Evolutionary conservation across 2,113 vertebrate genomes (phyloP), one percentile per base, ranked within the genome.

Genomic region (Mesitornis unicolor): DNA sequence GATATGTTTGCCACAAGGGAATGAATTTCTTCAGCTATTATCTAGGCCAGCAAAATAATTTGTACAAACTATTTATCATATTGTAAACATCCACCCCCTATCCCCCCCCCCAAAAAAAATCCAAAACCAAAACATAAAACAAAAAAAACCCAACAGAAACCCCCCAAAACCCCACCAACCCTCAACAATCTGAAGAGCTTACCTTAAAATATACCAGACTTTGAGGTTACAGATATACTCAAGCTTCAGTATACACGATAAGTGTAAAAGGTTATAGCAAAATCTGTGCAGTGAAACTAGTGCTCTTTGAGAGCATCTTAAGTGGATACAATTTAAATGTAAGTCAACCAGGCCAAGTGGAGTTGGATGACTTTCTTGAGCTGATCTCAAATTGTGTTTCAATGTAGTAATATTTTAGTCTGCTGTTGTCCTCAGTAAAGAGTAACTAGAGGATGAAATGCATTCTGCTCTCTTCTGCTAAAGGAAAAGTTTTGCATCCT

Each of bases 351-450:
- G 36, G 77, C 57, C 36, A 53, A 31, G 47, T 90, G 82, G 77
- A 71, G 22, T 17, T 87, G 67, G 63, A 51, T 61, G 31, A 38
- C 38, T 94, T 90, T 56, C 63, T 71, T 43, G 31, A 57, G 47
- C 57, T 84, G 67, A 71, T 92, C 63, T 87, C 77, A 84, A 53
- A 51, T 22, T 71, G 36, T 80, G 47, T 80, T 90, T 76, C 67
- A 16, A 86, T 15, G 16, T 60, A 38, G 67, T 65, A 21, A 61
- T 50, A 40, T 70, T 89, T 75, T 28, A 83, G 45, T 40, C 33
- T 86, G 6, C 59, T 28, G 10, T 42, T 83, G 50, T 86, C 67
- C 31, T 50, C 35, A 31, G 35, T 57, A 20, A 26, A 28, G 85
- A 64, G 45, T 60, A 65, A 56, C 36, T 16, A 83, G 61, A 87